A percentile compares a stretch with the other conserved stretches of the same genome.
phyloP scores from a whole-genome alignment of 2,797 vertebrate species.

The Onychomys leucogaster region DNA sequence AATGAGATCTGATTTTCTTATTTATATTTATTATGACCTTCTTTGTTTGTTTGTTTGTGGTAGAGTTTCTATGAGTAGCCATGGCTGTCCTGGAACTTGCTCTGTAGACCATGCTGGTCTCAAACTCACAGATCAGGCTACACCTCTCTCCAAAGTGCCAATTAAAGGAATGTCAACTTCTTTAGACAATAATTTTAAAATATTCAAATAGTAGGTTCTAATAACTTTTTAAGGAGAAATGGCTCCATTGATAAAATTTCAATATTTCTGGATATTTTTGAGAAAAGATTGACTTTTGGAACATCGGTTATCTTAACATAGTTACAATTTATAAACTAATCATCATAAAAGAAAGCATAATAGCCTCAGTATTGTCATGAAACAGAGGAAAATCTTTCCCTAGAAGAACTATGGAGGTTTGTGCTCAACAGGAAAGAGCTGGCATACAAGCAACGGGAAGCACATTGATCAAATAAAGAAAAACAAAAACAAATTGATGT shows the following conservation, averaged over 20 bases:
- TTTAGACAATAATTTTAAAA: slow-evolving; percentile 41
- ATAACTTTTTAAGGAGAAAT: not conserved
- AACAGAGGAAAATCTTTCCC: not conserved
- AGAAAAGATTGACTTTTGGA: not conserved
- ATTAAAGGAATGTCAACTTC: not conserved
- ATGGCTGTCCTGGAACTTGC: not conserved
- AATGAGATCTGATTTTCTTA: slow-evolving; percentile 38
- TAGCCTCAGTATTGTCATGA: not conserved
- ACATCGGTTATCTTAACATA: not conserved
- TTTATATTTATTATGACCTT: slow-evolving; percentile 50
- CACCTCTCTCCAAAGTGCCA: not conserved
- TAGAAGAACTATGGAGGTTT: not conserved
- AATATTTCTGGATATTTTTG: not conserved
- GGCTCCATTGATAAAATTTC: not conserved
- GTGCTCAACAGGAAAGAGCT: not conserved
- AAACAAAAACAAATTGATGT: not conserved
- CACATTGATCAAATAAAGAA: not conserved
- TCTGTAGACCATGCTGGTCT: not conserved
- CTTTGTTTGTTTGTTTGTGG: not conserved
- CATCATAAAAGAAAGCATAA: not conserved
- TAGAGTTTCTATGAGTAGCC: not conserved
- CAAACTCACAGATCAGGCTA: not conserved
- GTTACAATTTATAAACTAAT: not conserved
- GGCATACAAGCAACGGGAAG: not conserved
- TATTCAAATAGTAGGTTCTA: not conserved